Evolutionary conservation across 1,140 invertebrate genomes (phyloP), one percentile per base, ranked within the genome.

Genomic region (Brachystomella parvula): DNA sequence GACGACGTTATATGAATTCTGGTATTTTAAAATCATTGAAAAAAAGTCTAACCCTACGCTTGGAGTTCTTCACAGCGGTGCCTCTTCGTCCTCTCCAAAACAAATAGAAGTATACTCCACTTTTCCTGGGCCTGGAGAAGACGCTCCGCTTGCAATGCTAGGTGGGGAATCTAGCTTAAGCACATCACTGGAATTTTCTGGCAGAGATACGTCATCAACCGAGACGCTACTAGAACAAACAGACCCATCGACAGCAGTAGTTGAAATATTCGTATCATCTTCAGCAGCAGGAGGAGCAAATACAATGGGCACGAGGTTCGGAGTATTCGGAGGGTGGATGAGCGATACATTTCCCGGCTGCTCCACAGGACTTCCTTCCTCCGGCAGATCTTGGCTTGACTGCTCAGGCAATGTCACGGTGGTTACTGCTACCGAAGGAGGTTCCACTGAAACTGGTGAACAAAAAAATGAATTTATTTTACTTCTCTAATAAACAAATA

Each of bases 31-130:
- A n/a, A n/a, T n/a, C n/a, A n/a, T n/a, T n/a, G n/a, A n/a, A n/a
- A n/a, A n/a, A n/a, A n/a, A n/a, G n/a, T n/a, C n/a, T n/a, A n/a
- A n/a, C n/a, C n/a, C n/a, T n/a, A n/a, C n/a, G 39, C n/a, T 9
- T 44, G n/a, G 9, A 44, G n/a, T 12, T 44, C n/a, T n/a, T 53
- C 21, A 53, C 24, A 53, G 24, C 24, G 12, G 12, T 12, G 49
- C 57, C 21, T 29, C 57, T 17, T 63, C 61, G 2, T 47, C 63
- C 33, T 64, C 63, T 12, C 49, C 63, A 29, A 64, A 64, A 44
- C 12, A 47, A 32, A 64, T 64, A 6, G 63, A 56, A 32, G 63
- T 64, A 26, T 64, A 64, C 35, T 64, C 63, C 3, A 47, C 56
- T 64, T 57, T 56, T 3, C 26, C 33, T 39, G 63, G 12, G 2